Conservation (phyloP, 2,113 vertebrate genomes). For the Hypocryptadius cinnamomeus region DNA sequence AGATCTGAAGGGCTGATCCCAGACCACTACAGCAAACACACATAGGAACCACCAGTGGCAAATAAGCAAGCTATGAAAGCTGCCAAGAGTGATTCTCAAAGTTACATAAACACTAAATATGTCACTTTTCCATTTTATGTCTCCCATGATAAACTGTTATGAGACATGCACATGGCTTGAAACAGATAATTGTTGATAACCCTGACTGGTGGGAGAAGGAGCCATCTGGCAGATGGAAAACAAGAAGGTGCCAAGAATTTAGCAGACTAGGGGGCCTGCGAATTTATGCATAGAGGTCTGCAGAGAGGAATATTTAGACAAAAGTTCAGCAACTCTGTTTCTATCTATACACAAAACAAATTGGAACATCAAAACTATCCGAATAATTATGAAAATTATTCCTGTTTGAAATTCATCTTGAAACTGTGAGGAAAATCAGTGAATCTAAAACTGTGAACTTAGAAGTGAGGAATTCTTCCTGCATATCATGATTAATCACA, state of each 20-base stretch:
- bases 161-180: neutral
- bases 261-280: neutral
- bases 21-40: neutral
- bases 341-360: neutral
- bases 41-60: neutral
- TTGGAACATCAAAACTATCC: neutral
- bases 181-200: slow-evolving; percentile 44
- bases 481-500: neutral
- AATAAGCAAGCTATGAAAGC: neutral
- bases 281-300: slow-evolving; percentile 18
- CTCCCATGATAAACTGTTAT: slow-evolving; percentile 22
- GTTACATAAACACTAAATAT: neutral
- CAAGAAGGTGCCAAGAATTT: slow-evolving; percentile 20
- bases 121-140: slow-evolving; percentile 4
- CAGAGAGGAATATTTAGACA: slow-evolving; percentile 14
- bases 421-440: neutral
- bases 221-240: slow-evolving; percentile 42
- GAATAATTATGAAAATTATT: neutral
- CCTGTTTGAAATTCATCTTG: neutral
- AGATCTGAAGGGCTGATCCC: neutral
- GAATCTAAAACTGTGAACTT: neutral
- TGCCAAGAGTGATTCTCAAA: neutral
- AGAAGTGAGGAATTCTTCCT: neutral
- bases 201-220: slow-evolving; percentile 33
- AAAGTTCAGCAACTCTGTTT: neutral